Evolutionary conservation across 1,140 invertebrate species (phyloP).

Genomic region (Caerostris extrusa): DNA sequence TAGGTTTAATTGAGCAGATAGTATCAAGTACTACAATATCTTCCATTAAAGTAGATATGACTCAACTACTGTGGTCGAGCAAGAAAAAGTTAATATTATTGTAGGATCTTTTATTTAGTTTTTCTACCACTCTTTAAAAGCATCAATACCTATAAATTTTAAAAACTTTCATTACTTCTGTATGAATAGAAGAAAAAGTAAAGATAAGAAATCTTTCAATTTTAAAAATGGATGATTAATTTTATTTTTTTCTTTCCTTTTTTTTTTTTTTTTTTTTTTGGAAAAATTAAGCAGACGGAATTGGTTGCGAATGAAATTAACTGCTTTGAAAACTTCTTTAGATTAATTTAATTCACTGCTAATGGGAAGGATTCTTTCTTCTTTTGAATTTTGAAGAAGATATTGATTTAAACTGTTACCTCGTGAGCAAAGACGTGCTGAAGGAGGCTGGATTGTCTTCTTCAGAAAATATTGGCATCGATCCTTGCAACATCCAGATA

Average conservation of each 20-base stretch:
- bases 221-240: too few species aligned
- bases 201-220: too few species aligned
- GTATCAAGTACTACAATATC: too few species aligned
- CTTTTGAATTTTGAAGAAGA: not conserved
- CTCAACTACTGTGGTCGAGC: too few species aligned
- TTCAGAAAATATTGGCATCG: slow-evolving; percentile 90
- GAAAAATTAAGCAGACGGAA: not conserved
- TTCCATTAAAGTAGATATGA: too few species aligned
- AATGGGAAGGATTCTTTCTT: not conserved
- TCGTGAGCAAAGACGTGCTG: slow-evolving; percentile 77
- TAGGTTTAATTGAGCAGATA: too few species aligned
- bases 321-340: not conserved
- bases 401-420: slow-evolving; percentile 65
- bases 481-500: slow-evolving; percentile 87
- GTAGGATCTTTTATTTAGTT: too few species aligned
- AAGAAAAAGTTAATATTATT: too few species aligned
- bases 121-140: too few species aligned
- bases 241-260: not conserved
- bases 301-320: not conserved
- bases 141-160: too few species aligned
- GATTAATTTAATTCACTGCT: not conserved
- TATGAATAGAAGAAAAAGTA: too few species aligned
- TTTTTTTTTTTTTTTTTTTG: not conserved
- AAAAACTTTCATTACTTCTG: too few species aligned
- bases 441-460: slow-evolving; percentile 96